Percentiles rank a stretch among this genome's conserved stretches.
Evolutionary conservation across 2,113 vertebrate species (phyloP).

Genomic region (Sinocyclocheilus anshuiensis): DNA sequence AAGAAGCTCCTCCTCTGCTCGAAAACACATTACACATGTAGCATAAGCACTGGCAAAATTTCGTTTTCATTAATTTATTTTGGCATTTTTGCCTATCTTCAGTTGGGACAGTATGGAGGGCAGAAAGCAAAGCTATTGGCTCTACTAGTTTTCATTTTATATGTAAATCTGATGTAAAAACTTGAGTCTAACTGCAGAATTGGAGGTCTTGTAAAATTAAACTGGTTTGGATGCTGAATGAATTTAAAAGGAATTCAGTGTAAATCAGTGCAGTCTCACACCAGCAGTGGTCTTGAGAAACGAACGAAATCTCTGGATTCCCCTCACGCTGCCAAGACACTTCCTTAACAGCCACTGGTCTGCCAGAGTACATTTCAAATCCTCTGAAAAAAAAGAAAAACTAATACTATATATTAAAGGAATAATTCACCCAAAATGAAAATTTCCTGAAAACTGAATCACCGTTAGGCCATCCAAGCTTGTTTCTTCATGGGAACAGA

Average conservation of each 20-base stretch:
- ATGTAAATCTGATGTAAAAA: background rate
- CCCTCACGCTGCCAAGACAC: conserved; percentile 19
- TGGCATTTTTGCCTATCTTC: background rate
- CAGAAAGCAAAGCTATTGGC: background rate
- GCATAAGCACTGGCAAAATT: background rate
- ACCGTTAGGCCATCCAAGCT: too few relatives aligned
- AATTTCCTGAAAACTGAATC: too few relatives aligned
- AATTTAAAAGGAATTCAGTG: background rate
- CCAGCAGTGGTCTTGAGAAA: conserved; percentile 13
- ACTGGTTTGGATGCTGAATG: background rate
- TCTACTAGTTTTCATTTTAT: background rate
- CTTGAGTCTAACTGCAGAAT: background rate
- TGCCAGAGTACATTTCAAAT: background rate
- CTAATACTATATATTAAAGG: background rate
- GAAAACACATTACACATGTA: background rate
- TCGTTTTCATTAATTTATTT: background rate
- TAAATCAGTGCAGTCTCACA: background rate
- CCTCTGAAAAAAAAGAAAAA: background rate
- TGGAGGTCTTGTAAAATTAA: background rate
- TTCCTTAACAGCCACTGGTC: background rate
- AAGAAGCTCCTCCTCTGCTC: conserved; percentile 20
- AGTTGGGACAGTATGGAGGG: background rate
- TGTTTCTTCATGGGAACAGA: too few relatives aligned
- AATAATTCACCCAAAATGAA: background rate
- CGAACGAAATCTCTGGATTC: conserved; percentile 18